Percentiles rank a stretch among this genome's conserved stretches.
Evolutionary conservation across 2,797 vertebrate genomes (phyloP).

Genomic region (Alcedo atthis): DNA sequence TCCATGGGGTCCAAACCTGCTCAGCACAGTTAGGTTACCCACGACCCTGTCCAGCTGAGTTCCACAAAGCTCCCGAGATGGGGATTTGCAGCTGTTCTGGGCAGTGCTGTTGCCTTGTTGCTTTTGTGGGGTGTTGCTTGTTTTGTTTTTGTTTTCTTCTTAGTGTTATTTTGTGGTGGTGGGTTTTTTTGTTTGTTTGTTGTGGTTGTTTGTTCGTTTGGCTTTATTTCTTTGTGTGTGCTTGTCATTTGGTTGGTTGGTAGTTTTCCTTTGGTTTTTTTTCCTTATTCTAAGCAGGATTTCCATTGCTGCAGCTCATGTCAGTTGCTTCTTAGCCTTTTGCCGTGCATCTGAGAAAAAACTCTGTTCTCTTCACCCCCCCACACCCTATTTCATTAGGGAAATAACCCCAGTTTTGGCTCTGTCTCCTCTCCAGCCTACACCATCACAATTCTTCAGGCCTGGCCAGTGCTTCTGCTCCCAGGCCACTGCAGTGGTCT

Average conservation of each 20-base stretch:
- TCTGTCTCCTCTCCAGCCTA: not conserved
- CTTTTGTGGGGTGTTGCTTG: no score
- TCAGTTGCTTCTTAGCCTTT: not conserved
- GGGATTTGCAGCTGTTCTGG: not conserved
- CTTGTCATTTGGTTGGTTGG: not conserved
- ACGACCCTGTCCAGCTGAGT: not conserved
- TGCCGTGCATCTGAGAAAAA: not conserved
- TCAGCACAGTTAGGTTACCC: not conserved
- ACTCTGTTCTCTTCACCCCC: not conserved
- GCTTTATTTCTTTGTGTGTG: not conserved
- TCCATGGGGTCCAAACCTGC: not conserved
- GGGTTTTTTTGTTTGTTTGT: not conserved
- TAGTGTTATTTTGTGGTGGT: no score
- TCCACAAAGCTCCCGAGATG: not conserved
- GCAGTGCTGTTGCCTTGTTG: not conserved
- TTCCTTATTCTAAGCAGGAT: not conserved
- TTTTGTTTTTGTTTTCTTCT: not conserved
- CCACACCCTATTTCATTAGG: not conserved
- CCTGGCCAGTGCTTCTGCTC: not conserved
- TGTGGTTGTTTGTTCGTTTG: no score
- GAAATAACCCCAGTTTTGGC: not conserved
- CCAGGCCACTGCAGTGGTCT: not conserved
- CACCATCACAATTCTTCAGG: no score
- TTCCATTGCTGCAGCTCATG: not conserved
- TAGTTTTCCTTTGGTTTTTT: not conserved